Base-by-base conservation (phyloP, 2,797 vertebrate species). In the Clarias laeviceps region DNA sequence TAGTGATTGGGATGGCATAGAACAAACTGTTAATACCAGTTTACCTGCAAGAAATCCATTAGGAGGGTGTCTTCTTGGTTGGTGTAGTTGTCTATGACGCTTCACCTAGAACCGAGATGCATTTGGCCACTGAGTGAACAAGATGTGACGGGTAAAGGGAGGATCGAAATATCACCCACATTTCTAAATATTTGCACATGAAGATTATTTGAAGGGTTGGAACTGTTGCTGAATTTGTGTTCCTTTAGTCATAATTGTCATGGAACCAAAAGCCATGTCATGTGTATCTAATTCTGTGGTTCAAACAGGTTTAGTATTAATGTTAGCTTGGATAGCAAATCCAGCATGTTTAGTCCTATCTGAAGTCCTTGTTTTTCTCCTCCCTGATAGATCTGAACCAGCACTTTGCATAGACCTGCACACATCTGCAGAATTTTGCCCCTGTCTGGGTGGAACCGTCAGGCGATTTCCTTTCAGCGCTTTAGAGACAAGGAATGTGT, bases 331-430 rank as follows among this genome's bases (percentile, higher is more conserved):
- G 34, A 34, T 59, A 34, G 34, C 9, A 59, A 20, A 24, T 77
- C 29, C 9, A 59, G 40, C 45, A 57, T 57, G n/a, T 76, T 57
- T 29, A 24, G 0, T 76, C 29, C 66, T 82, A 57, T 84, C 24
- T 66, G 32, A 78, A 82, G n/a, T 74, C 56, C 34, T 18, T 34
- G 65, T 12, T 20, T 15, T 84, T 40, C 68, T 34, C 12, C 24
- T 57, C 34, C 11, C 77, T 34, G 69, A 50, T 61, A 1, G 32
- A 61, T 68, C 56, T 84, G 22, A 77, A 54, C 59, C 18, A 78
- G 59, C 34, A n/a, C 54, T 79, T 87, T 82, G 66, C 59, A 78
- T 78, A 18, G 70, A 82, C 79, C 61, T 82, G 59, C 84, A 82
- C 18, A 59, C 2, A 0, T 22, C 50, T 80, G n/a, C 8, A 74